Evolutionary conservation across 2,888 invertebrate species (phyloP).

Genomic region (Malachius bipustulatus): DNA sequence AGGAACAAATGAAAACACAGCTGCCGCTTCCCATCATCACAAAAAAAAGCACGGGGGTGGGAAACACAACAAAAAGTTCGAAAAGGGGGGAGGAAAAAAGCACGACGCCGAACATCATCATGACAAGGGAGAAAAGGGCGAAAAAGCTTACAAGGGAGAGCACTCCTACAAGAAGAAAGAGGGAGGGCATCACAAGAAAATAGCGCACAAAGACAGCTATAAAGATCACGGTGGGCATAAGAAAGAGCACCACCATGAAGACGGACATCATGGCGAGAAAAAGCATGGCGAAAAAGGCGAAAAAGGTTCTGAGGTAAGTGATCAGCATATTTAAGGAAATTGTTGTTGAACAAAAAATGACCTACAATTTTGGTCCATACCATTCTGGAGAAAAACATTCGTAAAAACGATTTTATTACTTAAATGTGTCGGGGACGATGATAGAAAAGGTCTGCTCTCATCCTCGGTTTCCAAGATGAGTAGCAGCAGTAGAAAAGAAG

Average conservation of each 20-base stretch:
- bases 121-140: slow-evolving; percentile 29
- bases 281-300: slow-evolving; percentile 42
- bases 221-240: slow-evolving; percentile 39
- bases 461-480: too few relatives aligned
- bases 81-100: slow-evolving; percentile 27
- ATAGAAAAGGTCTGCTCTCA: neutral
- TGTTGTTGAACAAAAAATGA: too few relatives aligned
- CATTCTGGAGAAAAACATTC: neutral
- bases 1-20: too few relatives aligned
- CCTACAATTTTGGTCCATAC: too few relatives aligned
- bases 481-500: too few relatives aligned
- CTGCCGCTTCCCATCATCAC: too few relatives aligned
- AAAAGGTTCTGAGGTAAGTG: slow-evolving; percentile 34
- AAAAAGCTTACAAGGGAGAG: slow-evolving; percentile 32
- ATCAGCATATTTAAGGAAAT: too few relatives aligned
- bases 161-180: slow-evolving; percentile 30
- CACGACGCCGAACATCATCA: slow-evolving; percentile 26
- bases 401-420: too few relatives aligned
- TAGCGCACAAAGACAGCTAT: slow-evolving; percentile 40
- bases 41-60: slow-evolving; percentile 12
- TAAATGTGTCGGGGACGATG: too few relatives aligned
- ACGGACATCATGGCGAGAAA: slow-evolving; percentile 38
- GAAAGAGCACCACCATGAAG: slow-evolving; percentile 41
- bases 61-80: slow-evolving; percentile 7
- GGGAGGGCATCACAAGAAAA: slow-evolving; percentile 35